Base-by-base conservation (phyloP, 2,113 vertebrate genomes). In the Dendropsophus ebraccatus region DNA sequence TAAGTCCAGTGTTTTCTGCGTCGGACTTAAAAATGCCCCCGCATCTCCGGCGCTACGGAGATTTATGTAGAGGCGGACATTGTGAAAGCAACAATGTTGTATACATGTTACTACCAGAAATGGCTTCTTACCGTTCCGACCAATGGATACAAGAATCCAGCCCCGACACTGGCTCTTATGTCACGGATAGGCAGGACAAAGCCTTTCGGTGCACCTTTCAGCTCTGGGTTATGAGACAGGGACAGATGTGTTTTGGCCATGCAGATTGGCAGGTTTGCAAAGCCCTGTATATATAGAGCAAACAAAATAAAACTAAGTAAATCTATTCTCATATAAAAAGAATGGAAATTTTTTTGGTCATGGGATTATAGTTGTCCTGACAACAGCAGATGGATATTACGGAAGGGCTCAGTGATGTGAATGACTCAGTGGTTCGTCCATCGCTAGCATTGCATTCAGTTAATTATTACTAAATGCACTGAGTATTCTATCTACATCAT, bases 211-310 rank as follows among this genome's bases (percentile, higher is more conserved):
- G 96, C 97, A 1, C 98, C 98, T 91, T 99, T 99, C 88, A 91
- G 94, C 84, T 99, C 97, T 13, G 98, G 96, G 89, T 99, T 95
- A 11, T 99, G 98, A 88, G 97, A 99, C 62, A 99, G 92, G 0
- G 98, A 99, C 85, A 99, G 89, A 87, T 99, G 98, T 62, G 98
- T 99, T 91, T 99, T 99, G 14, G 98, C 98, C 98, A 99, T 99
- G 92, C 98, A 99, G 90, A 99, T 95, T 19, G 98, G 98, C 81
- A 99, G 94, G 85, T 93, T 94, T 82, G 94, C 94, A 89, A 99
- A 99, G 32, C 98, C 98, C 98, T 99, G 25, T 17, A 80, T 10
- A 54, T 14, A 62, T 14, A 62, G 28, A 73, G 76, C 45, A 84
- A 83, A 35, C 6, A 84, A 83, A 28, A 8, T 32, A 37, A 30